Conservation (phyloP, 2,888 invertebrate species). For the Drosophila ustulata region DNA sequence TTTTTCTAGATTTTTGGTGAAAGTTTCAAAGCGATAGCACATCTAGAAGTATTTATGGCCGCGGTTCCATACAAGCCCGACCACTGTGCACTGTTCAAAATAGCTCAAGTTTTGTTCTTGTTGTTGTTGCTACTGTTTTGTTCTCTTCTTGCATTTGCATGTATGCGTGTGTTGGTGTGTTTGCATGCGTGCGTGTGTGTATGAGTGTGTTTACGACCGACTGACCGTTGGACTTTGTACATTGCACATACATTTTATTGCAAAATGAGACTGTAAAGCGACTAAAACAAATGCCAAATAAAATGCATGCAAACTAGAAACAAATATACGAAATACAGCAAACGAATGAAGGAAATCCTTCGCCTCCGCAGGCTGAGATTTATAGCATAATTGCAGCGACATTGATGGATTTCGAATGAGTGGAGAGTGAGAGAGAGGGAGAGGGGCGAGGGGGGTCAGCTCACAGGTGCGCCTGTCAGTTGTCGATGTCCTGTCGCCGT, state of each 20-base stretch:
- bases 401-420: slow-evolving; percentile 46
- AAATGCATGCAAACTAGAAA: slow-evolving; percentile 48
- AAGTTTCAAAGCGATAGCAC: too few species aligned
- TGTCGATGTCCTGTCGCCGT: slow-evolving; percentile 40
- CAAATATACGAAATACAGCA: slow-evolving; percentile 9
- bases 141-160: slow-evolving; percentile 53
- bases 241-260: slow-evolving; percentile 75
- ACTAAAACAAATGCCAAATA: slow-evolving; percentile 41
- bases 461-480: slow-evolving; percentile 49
- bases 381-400: slow-evolving; percentile 49
- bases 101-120: slow-evolving; percentile 48
- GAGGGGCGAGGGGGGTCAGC: background rate
- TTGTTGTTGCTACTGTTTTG: slow-evolving; percentile 27
- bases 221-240: slow-evolving; percentile 78
- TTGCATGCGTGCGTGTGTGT: slow-evolving; percentile 19
- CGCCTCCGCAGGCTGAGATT: slow-evolving; percentile 26
- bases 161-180: slow-evolving; percentile 24
- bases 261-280: slow-evolving; percentile 49
- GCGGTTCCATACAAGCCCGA: too few species aligned
- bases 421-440: background rate
- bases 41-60: too few species aligned
- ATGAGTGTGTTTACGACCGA: slow-evolving; percentile 59
- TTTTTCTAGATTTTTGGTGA: too few species aligned
- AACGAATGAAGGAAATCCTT: slow-evolving; percentile 28
- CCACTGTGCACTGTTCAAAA: slow-evolving; percentile 59